Base-by-base conservation (phyloP, 2,888 invertebrate species). In the Dusona sp. region DNA sequence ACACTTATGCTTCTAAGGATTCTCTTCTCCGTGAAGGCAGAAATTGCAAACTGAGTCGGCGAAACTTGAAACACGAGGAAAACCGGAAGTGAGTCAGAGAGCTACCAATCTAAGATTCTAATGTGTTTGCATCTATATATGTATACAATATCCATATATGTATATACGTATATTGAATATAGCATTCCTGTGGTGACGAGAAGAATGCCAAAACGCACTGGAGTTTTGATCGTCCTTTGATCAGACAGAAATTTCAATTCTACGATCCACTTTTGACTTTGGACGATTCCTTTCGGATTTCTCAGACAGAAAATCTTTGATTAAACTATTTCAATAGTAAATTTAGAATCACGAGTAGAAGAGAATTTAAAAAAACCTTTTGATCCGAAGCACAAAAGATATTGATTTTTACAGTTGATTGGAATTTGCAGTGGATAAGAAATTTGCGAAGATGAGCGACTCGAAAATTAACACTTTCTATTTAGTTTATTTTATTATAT, bases 21-120 rank as follows among this genome's bases (percentile, higher is more conserved):
- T 72, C 51, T 51, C 79, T 79, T 79, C 74, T 67, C 65, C 78
- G 45, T 22, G 48, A 73, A 65, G 13, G 33, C 54, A 54, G 83
- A 64, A 79, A 79, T 79, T 83, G 79, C 73, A 83, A 83, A 67
- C 83, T 79, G 36, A 45, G 72, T 77, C 61, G 54, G 16, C 25
- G 82, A 38, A 68, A 48, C 68, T 77, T 68, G 67, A 70, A 70
- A 77, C 68, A 70, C 61, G 29, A 61, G 64, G 75, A 82, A 67
- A 36, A 78, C 16, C 54, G 51, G 70, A 70, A 38, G 29, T 61
- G 33, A 45, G 72, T 72, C 70, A 9, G 68, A 75, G 68, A 70
- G 36, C 70, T 57, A 45, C 54, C 70, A 61, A 67, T 78, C 68
- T 38, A 78, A 82, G 68, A 82, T 75, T 75, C 48, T 13, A 13